A percentile compares a stretch with the other conserved stretches of the same genome.
phyloP scores from a whole-genome alignment of 1,140 invertebrate species.

The Daktulosphaira vitifoliae region DNA sequence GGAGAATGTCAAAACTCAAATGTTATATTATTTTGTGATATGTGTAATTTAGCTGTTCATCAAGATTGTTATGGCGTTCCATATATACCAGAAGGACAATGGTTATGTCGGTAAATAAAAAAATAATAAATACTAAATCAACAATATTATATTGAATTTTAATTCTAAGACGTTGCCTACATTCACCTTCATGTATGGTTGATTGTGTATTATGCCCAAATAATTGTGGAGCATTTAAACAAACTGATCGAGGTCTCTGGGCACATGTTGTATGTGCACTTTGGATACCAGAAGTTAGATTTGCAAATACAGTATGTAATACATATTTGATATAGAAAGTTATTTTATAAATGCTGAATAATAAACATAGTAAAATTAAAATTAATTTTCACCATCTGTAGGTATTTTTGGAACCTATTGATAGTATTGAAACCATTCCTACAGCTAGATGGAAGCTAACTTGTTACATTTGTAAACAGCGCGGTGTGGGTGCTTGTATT shows the following conservation, averaged over 20 bases:
- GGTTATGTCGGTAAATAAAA: conserved; percentile 68
- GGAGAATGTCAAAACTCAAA: conserved; percentile 97
- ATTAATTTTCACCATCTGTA: no score
- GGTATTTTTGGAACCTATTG: conserved; percentile 91
- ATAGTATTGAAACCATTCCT: conserved; percentile 93
- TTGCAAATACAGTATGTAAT: conserved; percentile 75
- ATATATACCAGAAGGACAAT: conserved; percentile 98
- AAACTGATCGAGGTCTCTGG: conserved; percentile 93
- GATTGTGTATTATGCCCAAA: conserved; percentile 97
- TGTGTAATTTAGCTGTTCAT: conserved; percentile 98
- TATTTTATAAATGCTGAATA: no score
- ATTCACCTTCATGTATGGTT: conserved; percentile 89
- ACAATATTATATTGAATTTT: conserved; percentile 3
- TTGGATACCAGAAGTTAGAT: conserved; percentile 98
- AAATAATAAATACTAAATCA: not conserved
- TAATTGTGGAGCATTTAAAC: conserved; percentile 96
- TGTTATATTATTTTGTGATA: conserved; percentile 95
- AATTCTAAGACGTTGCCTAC: conserved; percentile 59
- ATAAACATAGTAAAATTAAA: no score
- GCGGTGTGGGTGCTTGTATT: conserved; percentile 90
- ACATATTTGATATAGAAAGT: no score
- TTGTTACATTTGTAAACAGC: conserved; percentile 94
- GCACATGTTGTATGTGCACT: conserved; percentile 97
- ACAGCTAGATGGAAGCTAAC: conserved; percentile 87
- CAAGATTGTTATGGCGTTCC: conserved; percentile 99